Conservation (phyloP, 2,888 invertebrate genomes). For the Xanthia icteritia region DNA sequence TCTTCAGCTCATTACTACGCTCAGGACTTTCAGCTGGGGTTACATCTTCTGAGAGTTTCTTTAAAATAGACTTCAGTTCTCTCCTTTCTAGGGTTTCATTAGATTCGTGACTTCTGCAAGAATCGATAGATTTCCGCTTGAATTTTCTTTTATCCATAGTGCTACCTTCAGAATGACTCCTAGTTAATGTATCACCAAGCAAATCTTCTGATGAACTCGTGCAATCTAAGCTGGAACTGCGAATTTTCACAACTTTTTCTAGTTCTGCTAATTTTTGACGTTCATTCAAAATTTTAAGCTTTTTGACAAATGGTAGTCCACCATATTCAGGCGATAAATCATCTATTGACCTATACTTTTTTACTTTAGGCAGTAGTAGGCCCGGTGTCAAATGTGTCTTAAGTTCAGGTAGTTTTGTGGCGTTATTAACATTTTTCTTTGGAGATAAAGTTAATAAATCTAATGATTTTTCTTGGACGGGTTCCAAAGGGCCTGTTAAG, state of each 20-base stretch:
- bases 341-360: constrained; percentile 95
- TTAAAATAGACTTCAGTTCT: constrained; percentile 95
- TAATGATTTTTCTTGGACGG: constrained; percentile 86
- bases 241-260: constrained; percentile 93
- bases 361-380: constrained; percentile 86
- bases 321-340: constrained; percentile 97
- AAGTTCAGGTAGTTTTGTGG: constrained; percentile 74
- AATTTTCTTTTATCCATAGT: constrained; percentile 92
- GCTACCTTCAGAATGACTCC: constrained; percentile 95
- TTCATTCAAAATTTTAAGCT: constrained; percentile 96
- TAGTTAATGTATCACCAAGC: constrained; percentile 91
- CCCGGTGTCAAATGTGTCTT: constrained; percentile 72
- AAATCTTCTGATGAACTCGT: constrained; percentile 91
- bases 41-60: constrained; percentile 94
- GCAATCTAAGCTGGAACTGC: constrained; percentile 95
- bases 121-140: constrained; percentile 85
- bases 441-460: constrained; percentile 86
- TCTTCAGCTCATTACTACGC: constrained; percentile 91
- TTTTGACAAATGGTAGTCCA: constrained; percentile 96
- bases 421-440: constrained; percentile 73
- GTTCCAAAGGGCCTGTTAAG: constrained; percentile 85
- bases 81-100: constrained; percentile 96
- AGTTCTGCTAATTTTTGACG: constrained; percentile 96
- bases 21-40: constrained; percentile 87
- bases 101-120: constrained; percentile 86